Conservation (phyloP, 2,113 vertebrate genomes). For the Chamaetylas fuelleborni region DNA sequence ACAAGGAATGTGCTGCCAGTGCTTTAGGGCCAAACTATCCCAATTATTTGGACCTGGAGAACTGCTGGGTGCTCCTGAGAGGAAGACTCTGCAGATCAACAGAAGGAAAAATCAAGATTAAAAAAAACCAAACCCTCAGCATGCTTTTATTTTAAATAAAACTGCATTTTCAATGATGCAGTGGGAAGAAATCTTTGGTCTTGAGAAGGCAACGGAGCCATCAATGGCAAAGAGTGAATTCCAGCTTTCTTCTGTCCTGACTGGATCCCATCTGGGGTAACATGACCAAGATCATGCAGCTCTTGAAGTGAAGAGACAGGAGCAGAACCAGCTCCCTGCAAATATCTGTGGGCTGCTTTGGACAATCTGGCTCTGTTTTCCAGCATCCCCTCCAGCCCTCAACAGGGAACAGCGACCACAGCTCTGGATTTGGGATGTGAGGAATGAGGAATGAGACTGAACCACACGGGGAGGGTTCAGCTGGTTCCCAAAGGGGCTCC, state of each 20-base stretch:
- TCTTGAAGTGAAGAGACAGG: constrained; percentile 9
- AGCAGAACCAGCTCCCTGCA: not conserved
- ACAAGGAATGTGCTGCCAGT: not conserved
- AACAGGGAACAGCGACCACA: rapidly evolving
- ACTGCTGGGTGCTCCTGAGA: not conserved
- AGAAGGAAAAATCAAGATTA: not conserved
- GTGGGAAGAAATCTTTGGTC: not conserved
- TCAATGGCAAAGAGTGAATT: rapidly evolving
- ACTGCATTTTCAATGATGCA: rapidly evolving
- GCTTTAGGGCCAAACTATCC: not conserved
- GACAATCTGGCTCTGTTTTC: constrained; percentile 38
- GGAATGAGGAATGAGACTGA: not conserved
- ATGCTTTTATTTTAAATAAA: not conserved
- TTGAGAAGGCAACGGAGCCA: not conserved
- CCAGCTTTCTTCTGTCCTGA: not conserved
- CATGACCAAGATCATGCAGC: constrained; percentile 21
- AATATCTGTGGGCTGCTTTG: not conserved
- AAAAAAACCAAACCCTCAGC: not conserved
- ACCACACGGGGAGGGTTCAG: not conserved
- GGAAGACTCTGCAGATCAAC: not conserved
- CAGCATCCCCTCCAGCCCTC: not conserved
- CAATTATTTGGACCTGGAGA: not conserved
- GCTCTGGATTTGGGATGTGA: not conserved
- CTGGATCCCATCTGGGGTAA: not conserved
- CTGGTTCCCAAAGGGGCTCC: not conserved